Evolutionary conservation across 2,888 invertebrate species (phyloP), one percentile per base, ranked within the genome.

Genomic region (Drosophila glabriapex): DNA sequence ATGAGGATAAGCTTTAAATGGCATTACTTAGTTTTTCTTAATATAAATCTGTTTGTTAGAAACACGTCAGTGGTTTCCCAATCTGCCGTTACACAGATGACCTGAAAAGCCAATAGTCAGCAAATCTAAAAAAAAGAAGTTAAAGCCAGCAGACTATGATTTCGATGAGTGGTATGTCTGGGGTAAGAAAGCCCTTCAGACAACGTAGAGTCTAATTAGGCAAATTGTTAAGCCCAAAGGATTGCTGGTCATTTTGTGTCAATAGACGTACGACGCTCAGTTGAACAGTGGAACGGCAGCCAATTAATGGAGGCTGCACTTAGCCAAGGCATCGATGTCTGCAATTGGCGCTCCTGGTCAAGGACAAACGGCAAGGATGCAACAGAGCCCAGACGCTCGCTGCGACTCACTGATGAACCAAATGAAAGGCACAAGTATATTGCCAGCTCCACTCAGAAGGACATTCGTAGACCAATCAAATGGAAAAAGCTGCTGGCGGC

Each of bases 171-270:
- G 82, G 81, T 68, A 54, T 62, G 68, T 59, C 22, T 12, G 19
- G 9, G 28, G 22, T 2, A 12, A 50, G 3, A 5, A 12, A 10
- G 19, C 55, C 12, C 4, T 39, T 12, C 1, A 9, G 29, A 3
- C 14, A 9, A 4, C 12, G 0, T 12, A 4, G 37, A 41, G 59
- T 58, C 33, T 70, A 81, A 81, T 73, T 70, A 64, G 53, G 22
- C 41, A 12, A 62, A 19, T 67, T 61, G 35, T 70, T 7, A 25
- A 55, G 14, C 33, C 28, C 22, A 50, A 53, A 72, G 72, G 78
- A 82, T 82, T 78, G 69, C 75, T 46, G 66, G 67, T 29, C 59
- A 78, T 39, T 80, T 69, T 19, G 64, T 78, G 22, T 35, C 78
- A 37, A 78, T 68, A 62, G 74, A 74, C 37, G 71, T 78, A n/a